Base-by-base conservation (phyloP, 2,888 invertebrate genomes). In the Lissonota sp. region DNA sequence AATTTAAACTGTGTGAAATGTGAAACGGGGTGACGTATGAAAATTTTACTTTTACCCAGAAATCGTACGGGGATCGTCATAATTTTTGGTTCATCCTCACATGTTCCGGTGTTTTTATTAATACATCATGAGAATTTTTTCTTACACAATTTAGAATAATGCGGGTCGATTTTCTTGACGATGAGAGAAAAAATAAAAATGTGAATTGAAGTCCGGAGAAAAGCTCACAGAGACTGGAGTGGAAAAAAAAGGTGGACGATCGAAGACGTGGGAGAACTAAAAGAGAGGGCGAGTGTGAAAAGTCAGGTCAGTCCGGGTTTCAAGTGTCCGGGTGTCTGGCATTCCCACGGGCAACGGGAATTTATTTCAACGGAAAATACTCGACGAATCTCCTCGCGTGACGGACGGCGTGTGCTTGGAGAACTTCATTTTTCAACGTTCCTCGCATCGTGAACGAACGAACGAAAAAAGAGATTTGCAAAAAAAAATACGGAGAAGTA, bases 311-410 rank as follows among this genome's bases (percentile, higher is more conserved):
- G 14, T 12, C 51, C 40, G 5, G 37, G 57, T 37, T 44, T 57
- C 12, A 53, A 58, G 39, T 42, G 44, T 57, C 44, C 44, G 58
- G 70, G 70, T 39, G 58, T 6, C 57, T 46, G 46, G 46, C 44
- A 49, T 71, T 62, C 71, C 71, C 71, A 71, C 60, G 62, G 60
- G 71, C 39, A 51, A 40, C n/a, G 26, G 16, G 71, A 60, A 71
- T 71, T 71, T 60, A 71, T 71, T 62, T 71, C 71, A 16, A 51
- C 71, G 37, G 62, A 60, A 71, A 71, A 71, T 62, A 60, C 62
- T 40, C 26, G 26, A 16, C 51, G 51, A 71, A 71, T 71, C 60
- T 60, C 40, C 39, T 71, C 71, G 60, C 71, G 60, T 71, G 71
- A 71, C 40, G 71, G 51, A 71, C 62, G 71, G 71, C 60, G 60